A percentile compares a stretch with the other conserved stretches of the same genome.
Conservation (phyloP, 2,888 invertebrate species). For the Leptopilina syphax region DNA sequence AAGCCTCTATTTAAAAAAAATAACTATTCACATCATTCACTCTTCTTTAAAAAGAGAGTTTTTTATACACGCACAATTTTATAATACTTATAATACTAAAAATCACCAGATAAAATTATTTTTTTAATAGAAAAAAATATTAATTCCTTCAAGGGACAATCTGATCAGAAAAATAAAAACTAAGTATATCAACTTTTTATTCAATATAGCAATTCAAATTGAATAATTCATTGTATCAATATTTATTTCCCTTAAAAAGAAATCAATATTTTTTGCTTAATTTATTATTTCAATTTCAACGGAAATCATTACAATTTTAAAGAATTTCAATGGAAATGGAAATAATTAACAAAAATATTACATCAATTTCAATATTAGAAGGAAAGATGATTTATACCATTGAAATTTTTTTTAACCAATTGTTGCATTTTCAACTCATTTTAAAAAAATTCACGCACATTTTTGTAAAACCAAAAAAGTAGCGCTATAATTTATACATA, state of each 20-base stretch:
- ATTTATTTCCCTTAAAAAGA: too few species aligned
- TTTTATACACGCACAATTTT: not conserved
- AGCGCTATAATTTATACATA: not conserved
- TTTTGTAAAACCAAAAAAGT: not conserved
- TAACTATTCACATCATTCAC: conserved; percentile 9
- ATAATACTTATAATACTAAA: not conserved
- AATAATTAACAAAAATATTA: too few species aligned
- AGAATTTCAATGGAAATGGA: too few species aligned
- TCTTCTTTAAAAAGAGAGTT: conserved; percentile 8
- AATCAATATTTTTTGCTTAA: too few species aligned
- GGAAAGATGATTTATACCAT: not conserved
- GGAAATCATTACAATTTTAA: too few species aligned
- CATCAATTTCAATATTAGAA: not conserved
- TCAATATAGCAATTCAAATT: too few species aligned
- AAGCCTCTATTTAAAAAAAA: conserved; percentile 3
- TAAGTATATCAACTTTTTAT: too few species aligned
- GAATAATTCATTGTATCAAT: too few species aligned
- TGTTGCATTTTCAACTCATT: not conserved
- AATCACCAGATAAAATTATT: not conserved
- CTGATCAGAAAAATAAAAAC: not conserved
- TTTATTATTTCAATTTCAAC: too few species aligned
- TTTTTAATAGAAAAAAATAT: not conserved
- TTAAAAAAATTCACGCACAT: not conserved
- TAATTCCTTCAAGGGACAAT: not conserved
- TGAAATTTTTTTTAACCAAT: not conserved